Percentiles rank a stretch among this genome's conserved stretches.
Evolutionary conservation across 1,140 invertebrate genomes (phyloP).

Genomic region (Apis dorsata): DNA sequence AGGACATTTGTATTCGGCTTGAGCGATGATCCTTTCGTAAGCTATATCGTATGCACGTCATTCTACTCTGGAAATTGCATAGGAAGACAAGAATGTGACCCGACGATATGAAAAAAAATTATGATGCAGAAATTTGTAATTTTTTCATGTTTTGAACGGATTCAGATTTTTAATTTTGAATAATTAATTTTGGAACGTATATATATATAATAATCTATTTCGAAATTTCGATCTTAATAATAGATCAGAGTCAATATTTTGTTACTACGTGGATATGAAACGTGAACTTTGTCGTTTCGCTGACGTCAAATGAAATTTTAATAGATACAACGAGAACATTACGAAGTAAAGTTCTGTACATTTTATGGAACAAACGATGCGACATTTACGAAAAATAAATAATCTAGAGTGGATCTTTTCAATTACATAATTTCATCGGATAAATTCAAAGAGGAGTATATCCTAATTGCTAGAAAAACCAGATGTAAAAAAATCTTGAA

Average conservation of each 20-base stretch:
- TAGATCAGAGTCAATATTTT: background rate
- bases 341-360: no score
- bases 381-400: background rate
- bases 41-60: no score
- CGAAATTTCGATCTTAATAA: background rate
- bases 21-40: conserved; percentile 1
- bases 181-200: no score
- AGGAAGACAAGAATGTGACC: no score
- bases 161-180: no score
- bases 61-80: no score
- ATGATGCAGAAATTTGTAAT: no score
- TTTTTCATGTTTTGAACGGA: no score
- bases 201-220: background rate
- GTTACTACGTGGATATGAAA: background rate
- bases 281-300: background rate
- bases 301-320: background rate
- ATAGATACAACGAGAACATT: background rate
- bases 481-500: background rate
- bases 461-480: background rate
- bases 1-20: background rate
- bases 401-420: background rate
- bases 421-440: background rate
- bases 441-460: background rate
- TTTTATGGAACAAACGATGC: background rate
- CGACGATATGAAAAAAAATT: no score